phyloP scores from a whole-genome alignment of 2,797 vertebrate genomes.

The Gymnothorax reevesii region DNA sequence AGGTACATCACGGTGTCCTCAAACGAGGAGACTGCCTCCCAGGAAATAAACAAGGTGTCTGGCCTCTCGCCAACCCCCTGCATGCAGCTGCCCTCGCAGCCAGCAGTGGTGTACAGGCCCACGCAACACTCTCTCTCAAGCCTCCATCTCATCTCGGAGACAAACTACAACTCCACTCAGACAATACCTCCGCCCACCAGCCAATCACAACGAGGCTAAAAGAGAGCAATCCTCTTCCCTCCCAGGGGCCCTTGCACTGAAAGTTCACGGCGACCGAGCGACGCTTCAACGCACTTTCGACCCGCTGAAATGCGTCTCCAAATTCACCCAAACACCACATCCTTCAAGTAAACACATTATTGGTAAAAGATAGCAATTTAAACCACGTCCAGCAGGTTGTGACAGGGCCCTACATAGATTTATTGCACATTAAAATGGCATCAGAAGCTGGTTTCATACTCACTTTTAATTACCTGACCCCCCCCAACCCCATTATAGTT shows the following conservation, averaged over 20 bases:
- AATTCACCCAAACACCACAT: not conserved
- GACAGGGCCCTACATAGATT: slow-evolving; percentile 9
- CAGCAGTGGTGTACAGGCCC: not conserved
- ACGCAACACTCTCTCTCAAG: not conserved
- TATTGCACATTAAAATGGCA: slow-evolving; percentile 15
- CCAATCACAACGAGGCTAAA: not conserved
- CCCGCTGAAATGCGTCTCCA: not conserved
- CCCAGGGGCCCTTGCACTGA: slow-evolving; percentile 57
- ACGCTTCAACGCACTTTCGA: slow-evolving; percentile 39
- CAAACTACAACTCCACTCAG: not conserved
- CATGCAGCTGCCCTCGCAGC: not conserved
- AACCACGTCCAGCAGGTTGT: slow-evolving; percentile 19
- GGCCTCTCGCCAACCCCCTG: slow-evolving; percentile 24
- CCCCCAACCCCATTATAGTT: not conserved
- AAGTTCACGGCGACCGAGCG: slow-evolving; percentile 60
- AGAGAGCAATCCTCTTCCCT: slow-evolving; percentile 26
- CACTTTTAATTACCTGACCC: slow-evolving; percentile 15
- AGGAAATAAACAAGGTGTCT: slow-evolving; percentile 22
- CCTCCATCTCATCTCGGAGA: slow-evolving; percentile 6
- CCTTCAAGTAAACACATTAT: slow-evolving; percentile 9
- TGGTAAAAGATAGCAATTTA: slow-evolving; percentile 7
- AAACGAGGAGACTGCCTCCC: not conserved
- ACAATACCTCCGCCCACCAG: slow-evolving; percentile 10
- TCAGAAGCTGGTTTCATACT: slow-evolving; percentile 10
- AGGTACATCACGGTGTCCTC: slow-evolving; percentile 1